Evolutionary conservation across 2,113 vertebrate genomes (phyloP), one percentile per base, ranked within the genome.

Genomic region (Aptenodytes forsteri): DNA sequence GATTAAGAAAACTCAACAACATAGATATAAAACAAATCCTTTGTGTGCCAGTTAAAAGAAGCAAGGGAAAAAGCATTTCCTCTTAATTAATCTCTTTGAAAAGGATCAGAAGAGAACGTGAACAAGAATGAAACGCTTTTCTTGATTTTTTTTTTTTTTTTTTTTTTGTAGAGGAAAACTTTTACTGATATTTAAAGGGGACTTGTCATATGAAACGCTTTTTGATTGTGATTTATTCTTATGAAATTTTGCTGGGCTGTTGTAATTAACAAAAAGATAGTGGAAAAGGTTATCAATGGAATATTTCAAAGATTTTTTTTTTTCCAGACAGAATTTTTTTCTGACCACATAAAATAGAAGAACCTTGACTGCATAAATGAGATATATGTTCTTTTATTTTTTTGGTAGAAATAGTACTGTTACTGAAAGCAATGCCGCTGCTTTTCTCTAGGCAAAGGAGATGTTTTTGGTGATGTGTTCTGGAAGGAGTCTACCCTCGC

Each of bases 401-500:
- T 83, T 50, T 52, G 32, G n/a, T 75, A 56, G 77, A 40, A 89
- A 23, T n/a, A 14, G 30, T 67, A 27, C 30, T 17, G 6, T 85
- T 86, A 61, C 3, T 96, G 70, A 96, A 87, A 83, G 27, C 16
- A 85, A 83, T 90, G 38, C 52, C 90, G 40, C 78, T 94, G 36
- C 20, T 94, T 93, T 92, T 78, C 42, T 75, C 29, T 94, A 99
- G 99, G 99, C 95, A 99, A 99, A 97, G 99, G 99, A 42, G 99
- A 99, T 6, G 99, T 99, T 94, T 99, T 99, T 95, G 99, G 99
- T n/a, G 99, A 99, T 64, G 98, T 99, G 55, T 99, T 99, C 98
- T 99, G 99, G 99, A 99, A 99, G 97, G 99, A 99, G 96, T 98
- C 98, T 47, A 99, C 99, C 5, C 97, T 99, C 9, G 99, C 99